Percentiles rank a stretch among this genome's conserved stretches.
These are phyloP conservation scores for Diplazon laetatorius DNA, from an alignment of 2,888 invertebrate genomes.

Conservation along the genomic window DNA sequence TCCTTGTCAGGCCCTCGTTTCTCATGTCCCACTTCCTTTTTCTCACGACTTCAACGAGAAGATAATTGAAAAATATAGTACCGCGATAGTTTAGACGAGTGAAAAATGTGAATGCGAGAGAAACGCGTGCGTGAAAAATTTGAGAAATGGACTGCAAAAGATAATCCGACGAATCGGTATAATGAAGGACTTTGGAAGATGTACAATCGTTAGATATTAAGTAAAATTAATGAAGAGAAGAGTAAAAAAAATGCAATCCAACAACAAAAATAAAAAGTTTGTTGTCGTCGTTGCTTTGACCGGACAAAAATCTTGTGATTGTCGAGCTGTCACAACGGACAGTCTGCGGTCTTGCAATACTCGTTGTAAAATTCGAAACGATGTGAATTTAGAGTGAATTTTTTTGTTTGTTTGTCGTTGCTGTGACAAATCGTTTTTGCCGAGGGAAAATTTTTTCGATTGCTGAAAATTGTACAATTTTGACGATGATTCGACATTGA, in stretches of 20 bases:
- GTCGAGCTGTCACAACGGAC: neutral
- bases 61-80: slow-evolving; percentile 35
- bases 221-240: slow-evolving; percentile 25
- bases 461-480: no score
- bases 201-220: slow-evolving; percentile 64
- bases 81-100: slow-evolving; percentile 51
- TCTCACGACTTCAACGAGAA: slow-evolving; percentile 36
- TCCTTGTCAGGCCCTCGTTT: slow-evolving; percentile 37
- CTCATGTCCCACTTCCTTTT: slow-evolving; percentile 33
- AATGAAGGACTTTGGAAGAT: slow-evolving; percentile 52
- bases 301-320: neutral
- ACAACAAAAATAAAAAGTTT: slow-evolving; percentile 6
- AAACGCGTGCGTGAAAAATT: neutral
- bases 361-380: slow-evolving; percentile 19
- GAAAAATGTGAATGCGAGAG: slow-evolving; percentile 24
- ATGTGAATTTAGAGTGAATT: neutral
- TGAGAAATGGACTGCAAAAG: slow-evolving; percentile 15
- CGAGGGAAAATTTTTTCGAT: neutral
- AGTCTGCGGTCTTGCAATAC: neutral
- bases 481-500: no score
- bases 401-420: neutral
- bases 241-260: slow-evolving; percentile 34
- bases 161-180: slow-evolving; percentile 33
- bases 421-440: neutral
- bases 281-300: slow-evolving; percentile 4